Base-by-base conservation (phyloP, 2,888 invertebrate genomes). In the Gymnosoma rotundatum region DNA sequence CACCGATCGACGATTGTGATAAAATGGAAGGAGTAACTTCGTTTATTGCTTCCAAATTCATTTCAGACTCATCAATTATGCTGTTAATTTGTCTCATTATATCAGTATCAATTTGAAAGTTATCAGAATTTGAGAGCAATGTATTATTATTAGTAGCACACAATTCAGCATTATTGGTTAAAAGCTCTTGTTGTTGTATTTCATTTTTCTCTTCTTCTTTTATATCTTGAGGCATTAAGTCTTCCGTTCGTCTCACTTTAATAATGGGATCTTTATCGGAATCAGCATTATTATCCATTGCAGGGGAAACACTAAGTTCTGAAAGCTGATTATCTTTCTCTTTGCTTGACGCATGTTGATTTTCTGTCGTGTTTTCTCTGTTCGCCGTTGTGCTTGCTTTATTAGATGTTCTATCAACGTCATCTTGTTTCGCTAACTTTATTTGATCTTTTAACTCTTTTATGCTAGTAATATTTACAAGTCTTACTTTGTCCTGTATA, bases 11-110 rank as follows among this genome's bases (percentile, higher is more conserved):
- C 54, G 45, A 9, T 12, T 50, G 45, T 14, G 58, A 0, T 21
- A 48, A n/a, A 16, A 25, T 10, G 6, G 70, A 7, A 8, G 60
- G 12, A 36, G 12, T 36, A 18, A 14, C 9, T 45, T 64, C 32
- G 45, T 50, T 58, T 60, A 42, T 20, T 0, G 14, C 54, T 10
- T 25, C 52, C 25, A 54, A 66, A 63, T 64, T 70, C 60, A 52
- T 74, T 81, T 81, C 84, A 1, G 81, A 74, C 42, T 84, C 79
- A 36, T 83, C 64, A 25, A 80, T 78, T 20, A 83, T 83, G 42
- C 73, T 80, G 63, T 82, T 86, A 21, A 86, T 86, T 79, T 86
- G 83, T 61, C 73, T 69, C 79, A 86, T 83, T 42, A 84, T 73
- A 45, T 86, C 86, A 7, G 18, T 60, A 69, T 86, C 86, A 52